phyloP scores from a whole-genome alignment of 2,113 vertebrate genomes.

The Damaliscus lunatus region DNA sequence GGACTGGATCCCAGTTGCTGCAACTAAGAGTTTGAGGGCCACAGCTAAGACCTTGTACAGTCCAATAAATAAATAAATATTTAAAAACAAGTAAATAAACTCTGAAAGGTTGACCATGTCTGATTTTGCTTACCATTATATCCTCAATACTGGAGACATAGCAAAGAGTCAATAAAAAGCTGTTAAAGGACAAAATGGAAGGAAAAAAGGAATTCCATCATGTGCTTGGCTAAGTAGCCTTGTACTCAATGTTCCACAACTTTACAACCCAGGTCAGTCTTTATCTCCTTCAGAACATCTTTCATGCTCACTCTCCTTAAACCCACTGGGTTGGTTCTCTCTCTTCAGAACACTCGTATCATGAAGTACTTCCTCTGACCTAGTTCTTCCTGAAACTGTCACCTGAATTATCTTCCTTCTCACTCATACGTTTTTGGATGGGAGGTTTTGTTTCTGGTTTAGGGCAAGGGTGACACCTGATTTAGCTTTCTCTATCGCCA shows the following conservation, averaged over 20 bases:
- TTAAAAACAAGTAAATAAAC: neutral
- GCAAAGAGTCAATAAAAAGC: neutral
- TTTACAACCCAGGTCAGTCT: neutral
- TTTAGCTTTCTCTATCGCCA: too few relatives aligned
- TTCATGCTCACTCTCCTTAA: accelerated
- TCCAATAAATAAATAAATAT: neutral
- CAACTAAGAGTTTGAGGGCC: neutral
- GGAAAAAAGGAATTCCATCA: neutral
- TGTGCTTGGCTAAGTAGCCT: neutral
- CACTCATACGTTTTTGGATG: neutral
- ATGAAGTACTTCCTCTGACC: neutral
- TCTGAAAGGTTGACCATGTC: neutral
- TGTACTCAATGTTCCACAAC: neutral
- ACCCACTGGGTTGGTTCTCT: neutral
- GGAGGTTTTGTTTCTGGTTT: neutral
- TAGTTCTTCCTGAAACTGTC: neutral
- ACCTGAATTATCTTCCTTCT: neutral
- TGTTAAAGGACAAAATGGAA: neutral
- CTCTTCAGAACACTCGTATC: neutral
- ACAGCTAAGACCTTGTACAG: neutral
- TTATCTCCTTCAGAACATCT: neutral
- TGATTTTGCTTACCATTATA: neutral
- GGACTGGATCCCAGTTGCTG: neutral
- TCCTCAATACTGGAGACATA: neutral
- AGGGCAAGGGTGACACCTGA: neutral